Evolutionary conservation across 2,113 vertebrate genomes (phyloP), one percentile per base, ranked within the genome.

Genomic region (Anguilla rostrata): DNA sequence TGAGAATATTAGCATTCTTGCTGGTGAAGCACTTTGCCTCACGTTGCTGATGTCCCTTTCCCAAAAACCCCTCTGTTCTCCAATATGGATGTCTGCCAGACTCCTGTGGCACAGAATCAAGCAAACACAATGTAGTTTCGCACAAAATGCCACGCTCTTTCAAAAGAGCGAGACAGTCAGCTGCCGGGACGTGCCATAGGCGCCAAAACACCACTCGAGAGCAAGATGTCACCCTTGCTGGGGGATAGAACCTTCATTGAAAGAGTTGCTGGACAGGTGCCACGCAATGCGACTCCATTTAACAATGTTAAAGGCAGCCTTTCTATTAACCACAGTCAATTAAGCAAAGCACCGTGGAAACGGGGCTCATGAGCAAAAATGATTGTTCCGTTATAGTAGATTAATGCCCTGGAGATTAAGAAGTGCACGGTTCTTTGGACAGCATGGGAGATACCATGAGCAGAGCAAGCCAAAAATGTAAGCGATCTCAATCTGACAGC

Each of bases 341-440:
- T 82, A 82, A 43, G 46, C 43, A 43, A 82, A 82, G 81, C 46
- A 49, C 41, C 81, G 14, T n/a, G 46, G 16, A 66, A 82, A 82
- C n/a, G 41, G 41, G 16, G 20, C 81, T 82, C 81, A 53, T 53
- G n/a, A 82, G 46, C 41, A 14, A 53, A 82, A 82, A 82, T 46
- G 41, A 49, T 46, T 11, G 22, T 53, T 46, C 22, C 26, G 29
- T 82, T 82, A 53, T 20, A 49, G 81, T 39, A 53, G 81, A 49
- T 82, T 82, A 46, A 82, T 82, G 26, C 46, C 40, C 26, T 7
- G 40, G 14, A 49, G 81, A n/a, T 49, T 82, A 82, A 43, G 46
- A 29, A 26, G 46, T 43, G 11, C 26, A 43, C 43, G 41, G 26
- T 75, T 75, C 41, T 43, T 53, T 81, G 79, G 20, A 81, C 3